phyloP scores from a whole-genome alignment of 2,797 vertebrate genomes.

The Hydrophis major region DNA sequence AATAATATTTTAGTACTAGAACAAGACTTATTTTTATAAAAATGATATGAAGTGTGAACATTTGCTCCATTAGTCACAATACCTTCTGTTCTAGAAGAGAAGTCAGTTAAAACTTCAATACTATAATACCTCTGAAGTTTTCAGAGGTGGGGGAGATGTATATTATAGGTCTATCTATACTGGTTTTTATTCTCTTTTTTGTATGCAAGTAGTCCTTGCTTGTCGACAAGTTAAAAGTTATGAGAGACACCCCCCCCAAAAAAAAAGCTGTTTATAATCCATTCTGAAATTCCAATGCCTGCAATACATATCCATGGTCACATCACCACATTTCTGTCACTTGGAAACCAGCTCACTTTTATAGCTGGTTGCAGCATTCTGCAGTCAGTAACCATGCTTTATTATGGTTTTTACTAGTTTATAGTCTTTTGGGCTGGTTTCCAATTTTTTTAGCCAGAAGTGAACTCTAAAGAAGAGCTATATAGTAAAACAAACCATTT shows the following conservation, averaged over 20 bases:
- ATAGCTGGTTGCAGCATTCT: background rate
- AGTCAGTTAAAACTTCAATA: background rate
- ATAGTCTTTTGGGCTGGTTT: background rate
- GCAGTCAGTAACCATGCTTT: background rate
- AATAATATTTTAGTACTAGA: background rate
- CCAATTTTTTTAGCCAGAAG: background rate
- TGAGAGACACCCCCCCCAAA: background rate
- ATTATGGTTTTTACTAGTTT: background rate
- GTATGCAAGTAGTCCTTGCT: background rate
- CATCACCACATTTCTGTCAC: background rate
- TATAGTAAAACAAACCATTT: background rate
- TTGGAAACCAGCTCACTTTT: background rate
- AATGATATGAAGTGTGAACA: background rate
- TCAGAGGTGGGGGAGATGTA: background rate
- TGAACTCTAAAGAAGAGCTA: background rate
- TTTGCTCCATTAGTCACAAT: background rate
- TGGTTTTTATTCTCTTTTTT: background rate
- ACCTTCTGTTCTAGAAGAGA: background rate
- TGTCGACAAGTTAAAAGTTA: background rate
- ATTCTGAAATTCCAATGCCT: background rate
- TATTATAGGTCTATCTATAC: background rate
- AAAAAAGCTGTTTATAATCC: background rate
- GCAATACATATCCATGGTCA: background rate
- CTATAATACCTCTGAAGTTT: background rate
- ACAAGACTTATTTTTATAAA: background rate